phyloP scores from a whole-genome alignment of 2,888 invertebrate species.

The Trilocha varians region DNA sequence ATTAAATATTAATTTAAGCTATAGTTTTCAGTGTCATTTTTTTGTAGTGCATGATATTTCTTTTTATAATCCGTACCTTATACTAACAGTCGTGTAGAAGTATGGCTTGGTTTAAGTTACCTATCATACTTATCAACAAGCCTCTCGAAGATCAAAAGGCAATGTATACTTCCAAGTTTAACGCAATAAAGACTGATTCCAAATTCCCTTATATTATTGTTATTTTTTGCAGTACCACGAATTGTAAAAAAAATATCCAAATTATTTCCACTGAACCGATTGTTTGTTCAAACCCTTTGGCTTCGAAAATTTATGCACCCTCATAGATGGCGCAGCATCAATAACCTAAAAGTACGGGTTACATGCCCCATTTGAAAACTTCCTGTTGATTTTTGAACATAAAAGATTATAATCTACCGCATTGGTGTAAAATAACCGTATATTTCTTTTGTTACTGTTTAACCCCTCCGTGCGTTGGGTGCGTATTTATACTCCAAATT shows the following conservation, averaged over 20 bases:
- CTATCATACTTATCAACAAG: too few relatives aligned
- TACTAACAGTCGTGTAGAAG: too few relatives aligned
- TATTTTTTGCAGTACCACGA: not conserved
- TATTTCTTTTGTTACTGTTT: slow-evolving; percentile 67
- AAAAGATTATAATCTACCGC: slow-evolving; percentile 71
- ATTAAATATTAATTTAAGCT: too few relatives aligned
- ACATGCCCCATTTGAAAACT: slow-evolving; percentile 71
- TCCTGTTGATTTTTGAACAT: slow-evolving; percentile 71
- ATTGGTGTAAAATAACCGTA: slow-evolving; percentile 71
- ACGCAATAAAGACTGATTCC: too few relatives aligned
- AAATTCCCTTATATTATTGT: too few relatives aligned
- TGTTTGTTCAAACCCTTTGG: slow-evolving; percentile 62
- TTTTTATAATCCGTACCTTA: too few relatives aligned
- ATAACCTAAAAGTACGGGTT: slow-evolving; percentile 62
- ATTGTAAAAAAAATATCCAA: slow-evolving; percentile 26
- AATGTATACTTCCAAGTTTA: too few relatives aligned
- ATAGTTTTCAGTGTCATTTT: too few relatives aligned
- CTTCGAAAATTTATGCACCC: slow-evolving; percentile 67
- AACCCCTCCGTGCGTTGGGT: slow-evolving; percentile 47
- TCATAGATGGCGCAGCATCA: slow-evolving; percentile 46
- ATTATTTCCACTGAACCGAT: slow-evolving; percentile 13
- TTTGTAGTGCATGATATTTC: too few relatives aligned
- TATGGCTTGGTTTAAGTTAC: too few relatives aligned
- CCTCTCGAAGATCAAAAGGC: too few relatives aligned
- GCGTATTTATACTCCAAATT: slow-evolving; percentile 36